Evolutionary conservation across 2,888 invertebrate genomes (phyloP), one percentile per base, ranked within the genome.

Genomic region (Hydraecia micacea): DNA sequence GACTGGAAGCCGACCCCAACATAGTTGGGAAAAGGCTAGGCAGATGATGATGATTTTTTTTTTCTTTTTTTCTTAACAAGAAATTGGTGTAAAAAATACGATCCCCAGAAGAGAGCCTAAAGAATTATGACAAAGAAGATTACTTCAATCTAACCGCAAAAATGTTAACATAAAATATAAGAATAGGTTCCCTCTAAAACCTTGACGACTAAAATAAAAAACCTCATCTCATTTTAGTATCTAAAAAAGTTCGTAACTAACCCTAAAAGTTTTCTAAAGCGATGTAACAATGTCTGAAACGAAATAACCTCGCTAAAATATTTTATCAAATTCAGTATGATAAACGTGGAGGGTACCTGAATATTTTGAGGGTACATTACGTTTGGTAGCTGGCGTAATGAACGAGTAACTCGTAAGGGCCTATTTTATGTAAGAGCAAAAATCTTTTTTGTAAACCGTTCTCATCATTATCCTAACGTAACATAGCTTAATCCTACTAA

Each of bases 271-370:
- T 65, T 63, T 55, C 58, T 36, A 60, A 75, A 86, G 70, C 42
- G 63, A 73, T 84, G 69, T 75, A 63, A 75, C 68, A 63, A 55
- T 83, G 62, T 79, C 66, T 70, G 36, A 72, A 71, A 66, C 62
- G 72, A 73, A 83, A 84, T 66, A 60, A 58, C 18, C 18, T 75
- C n/a, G 70, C 66, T 11, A 28, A 73, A 83, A 83, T 70, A 32
- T 75, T 79, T 72, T 62, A 86, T 83, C 74, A 73, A 74, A 66
- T 52, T 74, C 74, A 68, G 60, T 55, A 86, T 82, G 77, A 86
- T 74, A 82, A 70, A 86, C 68, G 58, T 36, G 28, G 13, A 32
- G 52, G 21, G 65, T 69, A 73, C 81, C 71, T 82, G 73, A 42
- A 85, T 46, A 68, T 80, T 68, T 85, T 72, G 36, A 62, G 42